A percentile compares a stretch with the other conserved stretches of the same genome.
Evolutionary conservation across 2,797 vertebrate genomes (phyloP).

Genomic region (Chiroxiphia lanceolata): DNA sequence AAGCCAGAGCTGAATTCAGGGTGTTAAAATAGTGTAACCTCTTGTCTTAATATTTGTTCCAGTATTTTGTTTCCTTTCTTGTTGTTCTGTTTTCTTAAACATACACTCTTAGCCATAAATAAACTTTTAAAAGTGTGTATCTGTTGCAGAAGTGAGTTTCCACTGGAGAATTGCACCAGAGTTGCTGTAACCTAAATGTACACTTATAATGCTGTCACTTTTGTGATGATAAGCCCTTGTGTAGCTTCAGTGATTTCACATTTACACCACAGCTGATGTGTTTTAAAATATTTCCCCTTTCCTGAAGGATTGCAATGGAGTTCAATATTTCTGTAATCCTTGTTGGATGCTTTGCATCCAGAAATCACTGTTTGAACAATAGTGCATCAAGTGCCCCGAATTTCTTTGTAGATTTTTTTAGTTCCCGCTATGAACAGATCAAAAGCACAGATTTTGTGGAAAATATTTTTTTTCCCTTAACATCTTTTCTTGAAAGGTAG

Average conservation of each 20-base stretch:
- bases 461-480: background rate
- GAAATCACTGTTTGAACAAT: background rate
- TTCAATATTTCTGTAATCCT: background rate
- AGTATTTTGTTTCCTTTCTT: background rate
- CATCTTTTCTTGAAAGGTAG: background rate
- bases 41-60: background rate
- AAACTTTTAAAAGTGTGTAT: background rate
- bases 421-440: background rate
- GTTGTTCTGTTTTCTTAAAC: background rate
- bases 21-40: background rate
- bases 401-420: background rate
- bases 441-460: background rate
- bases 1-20: background rate
- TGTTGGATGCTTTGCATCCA: background rate
- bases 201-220: background rate
- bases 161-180: background rate
- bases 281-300: background rate
- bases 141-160: background rate
- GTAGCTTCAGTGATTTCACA: background rate
- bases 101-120: background rate
- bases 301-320: background rate
- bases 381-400: background rate
- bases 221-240: background rate
- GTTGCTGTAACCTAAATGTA: background rate
- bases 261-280: background rate